Conservation (phyloP, 2,113 vertebrate genomes). For the Pseudois nayaur region DNA sequence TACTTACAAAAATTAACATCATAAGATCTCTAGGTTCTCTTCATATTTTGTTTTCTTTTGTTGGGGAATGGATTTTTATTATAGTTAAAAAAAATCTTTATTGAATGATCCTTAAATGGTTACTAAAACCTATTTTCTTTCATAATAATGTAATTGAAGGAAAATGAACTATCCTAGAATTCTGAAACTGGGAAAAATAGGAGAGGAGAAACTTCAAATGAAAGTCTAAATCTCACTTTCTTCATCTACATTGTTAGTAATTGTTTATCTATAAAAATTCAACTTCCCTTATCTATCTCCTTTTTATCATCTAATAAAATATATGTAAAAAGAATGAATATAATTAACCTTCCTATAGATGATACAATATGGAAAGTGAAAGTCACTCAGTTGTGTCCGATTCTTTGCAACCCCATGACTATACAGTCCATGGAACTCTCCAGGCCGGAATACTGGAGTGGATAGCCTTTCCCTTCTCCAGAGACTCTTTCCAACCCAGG, state of each 20-base stretch:
- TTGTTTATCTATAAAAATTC: not conserved
- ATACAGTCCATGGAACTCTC: not conserved
- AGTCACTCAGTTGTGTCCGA: accelerated
- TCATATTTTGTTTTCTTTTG: not conserved
- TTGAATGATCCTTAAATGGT: not conserved
- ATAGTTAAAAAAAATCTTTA: not conserved
- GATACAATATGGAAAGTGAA: not conserved
- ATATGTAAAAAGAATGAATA: not conserved
- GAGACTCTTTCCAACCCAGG: not conserved
- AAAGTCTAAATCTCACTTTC: not conserved
- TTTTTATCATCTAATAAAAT: conserved; percentile 16
- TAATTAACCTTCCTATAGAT: not conserved
- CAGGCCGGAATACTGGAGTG: not conserved
- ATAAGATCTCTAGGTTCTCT: not conserved
- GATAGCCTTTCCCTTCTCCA: not conserved
- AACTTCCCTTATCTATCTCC: not conserved
- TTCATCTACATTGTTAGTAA: not conserved
- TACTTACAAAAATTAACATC: not conserved
- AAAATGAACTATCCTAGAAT: not conserved
- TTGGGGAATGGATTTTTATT: not conserved
- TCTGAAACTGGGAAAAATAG: not conserved
- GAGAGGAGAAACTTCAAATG: not conserved
- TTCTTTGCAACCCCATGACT: not conserved
- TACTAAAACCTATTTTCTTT: not conserved
- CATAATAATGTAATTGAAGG: not conserved